phyloP scores from a whole-genome alignment of 2,113 vertebrate species.

The Eudyptes chrysolophus region DNA sequence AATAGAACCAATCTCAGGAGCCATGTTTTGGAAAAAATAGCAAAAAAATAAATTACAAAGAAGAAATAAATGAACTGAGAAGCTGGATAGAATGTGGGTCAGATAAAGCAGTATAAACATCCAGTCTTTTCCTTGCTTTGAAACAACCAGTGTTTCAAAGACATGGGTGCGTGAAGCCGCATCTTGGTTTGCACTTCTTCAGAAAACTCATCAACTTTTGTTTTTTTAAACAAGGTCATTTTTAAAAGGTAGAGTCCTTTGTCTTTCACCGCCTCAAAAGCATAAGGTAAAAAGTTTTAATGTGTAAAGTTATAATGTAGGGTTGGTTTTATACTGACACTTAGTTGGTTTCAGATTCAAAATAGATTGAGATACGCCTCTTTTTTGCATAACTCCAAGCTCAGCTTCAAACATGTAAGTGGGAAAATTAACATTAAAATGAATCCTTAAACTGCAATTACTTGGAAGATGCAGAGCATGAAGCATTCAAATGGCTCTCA shows the following conservation, averaged over 20 bases:
- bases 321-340: not conserved
- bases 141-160: not conserved
- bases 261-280: not conserved
- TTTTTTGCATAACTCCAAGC: slow-evolving; percentile 2
- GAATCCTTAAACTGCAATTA: slow-evolving; percentile 34
- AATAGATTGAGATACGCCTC: not conserved
- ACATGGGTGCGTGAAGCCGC: not conserved
- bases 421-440: slow-evolving; percentile 44
- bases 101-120: not conserved
- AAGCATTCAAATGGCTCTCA: slow-evolving; percentile 18
- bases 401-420: not conserved
- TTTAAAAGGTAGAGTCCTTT: not conserved
- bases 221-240: not conserved
- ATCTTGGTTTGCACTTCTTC: not conserved
- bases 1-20: not conserved
- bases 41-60: not conserved
- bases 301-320: not conserved
- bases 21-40: not conserved
- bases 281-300: not conserved
- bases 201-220: not conserved
- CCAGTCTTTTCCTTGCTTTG: not conserved
- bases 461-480: slow-evolving; percentile 14
- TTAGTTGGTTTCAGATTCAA: not conserved
- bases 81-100: not conserved
- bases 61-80: not conserved